These are phyloP conservation scores for Pungitius pungitius DNA, from an alignment of 2,113 vertebrate genomes.

Conservation along the genomic window DNA sequence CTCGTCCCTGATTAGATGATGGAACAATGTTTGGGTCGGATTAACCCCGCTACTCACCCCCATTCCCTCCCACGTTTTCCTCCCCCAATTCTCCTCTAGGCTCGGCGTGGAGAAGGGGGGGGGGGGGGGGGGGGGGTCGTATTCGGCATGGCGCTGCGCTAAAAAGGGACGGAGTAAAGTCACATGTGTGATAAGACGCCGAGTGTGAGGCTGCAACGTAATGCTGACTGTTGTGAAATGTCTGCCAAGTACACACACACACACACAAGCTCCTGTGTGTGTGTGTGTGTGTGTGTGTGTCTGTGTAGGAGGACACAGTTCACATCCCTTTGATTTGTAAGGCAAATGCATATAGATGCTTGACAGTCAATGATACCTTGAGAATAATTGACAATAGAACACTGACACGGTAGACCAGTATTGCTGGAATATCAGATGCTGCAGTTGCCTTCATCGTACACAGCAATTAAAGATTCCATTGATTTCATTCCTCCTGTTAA, in stretches of 20 bases:
- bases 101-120: background rate
- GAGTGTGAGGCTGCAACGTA: constrained; percentile 25
- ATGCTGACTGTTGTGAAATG: constrained; percentile 27
- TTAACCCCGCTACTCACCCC: constrained; percentile 56
- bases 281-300: background rate
- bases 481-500: background rate
- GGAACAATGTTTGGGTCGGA: constrained; percentile 72
- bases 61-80: constrained; percentile 29
- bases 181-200: background rate
- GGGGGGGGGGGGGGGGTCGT: constrained; percentile 16
- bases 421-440: background rate
- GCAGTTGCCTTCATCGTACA: background rate
- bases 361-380: background rate
- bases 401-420: background rate
- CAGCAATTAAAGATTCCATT: too few relatives aligned
- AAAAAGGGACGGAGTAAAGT: background rate
- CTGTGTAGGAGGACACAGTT: background rate
- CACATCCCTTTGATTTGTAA: background rate
- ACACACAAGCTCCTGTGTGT: constrained; percentile 10
- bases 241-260: constrained; percentile 6
- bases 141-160: constrained; percentile 6
- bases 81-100: constrained; percentile 17
- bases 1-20: constrained; percentile 69
- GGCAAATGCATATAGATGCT: background rate
- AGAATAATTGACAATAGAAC: background rate